Conservation (phyloP, 2,113 vertebrate genomes). For the Acanthochromis polyacanthus region DNA sequence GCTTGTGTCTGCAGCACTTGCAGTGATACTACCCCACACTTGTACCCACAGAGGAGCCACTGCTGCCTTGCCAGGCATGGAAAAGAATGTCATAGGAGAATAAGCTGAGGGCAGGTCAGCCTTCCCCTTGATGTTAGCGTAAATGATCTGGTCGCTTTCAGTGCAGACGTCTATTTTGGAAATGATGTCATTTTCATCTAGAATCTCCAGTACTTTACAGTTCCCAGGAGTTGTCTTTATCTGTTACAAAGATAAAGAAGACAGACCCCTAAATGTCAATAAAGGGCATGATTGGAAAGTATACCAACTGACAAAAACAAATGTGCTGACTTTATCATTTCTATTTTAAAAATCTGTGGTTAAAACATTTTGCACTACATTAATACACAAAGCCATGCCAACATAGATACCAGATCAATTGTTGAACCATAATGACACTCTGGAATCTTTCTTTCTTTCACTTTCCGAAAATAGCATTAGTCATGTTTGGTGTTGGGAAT, state of each 20-base stretch:
- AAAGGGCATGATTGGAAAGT: not conserved
- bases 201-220: not conserved
- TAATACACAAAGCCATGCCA: not conserved
- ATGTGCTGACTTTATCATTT: too few species aligned
- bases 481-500: not conserved
- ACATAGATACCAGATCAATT: not conserved
- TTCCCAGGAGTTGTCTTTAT: not conserved
- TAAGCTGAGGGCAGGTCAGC: slow-evolving; percentile 30
- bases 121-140: not conserved
- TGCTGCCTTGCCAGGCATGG: slow-evolving; percentile 11
- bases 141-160: not conserved
- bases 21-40: not conserved
- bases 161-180: not conserved
- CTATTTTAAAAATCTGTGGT: not conserved
- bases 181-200: slow-evolving; percentile 29
- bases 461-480: slow-evolving; percentile 3
- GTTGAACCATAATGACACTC: not conserved
- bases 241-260: slow-evolving; percentile 55
- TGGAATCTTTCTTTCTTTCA: not conserved
- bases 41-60: slow-evolving; percentile 39
- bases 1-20: slow-evolving; percentile 19
- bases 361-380: not conserved
- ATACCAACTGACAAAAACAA: too few species aligned
- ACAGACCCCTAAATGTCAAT: not conserved
- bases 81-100: slow-evolving; percentile 42